Evolutionary conservation across 2,797 vertebrate species (phyloP), one percentile per base, ranked within the genome.

Genomic region (Myotis findleyi): DNA sequence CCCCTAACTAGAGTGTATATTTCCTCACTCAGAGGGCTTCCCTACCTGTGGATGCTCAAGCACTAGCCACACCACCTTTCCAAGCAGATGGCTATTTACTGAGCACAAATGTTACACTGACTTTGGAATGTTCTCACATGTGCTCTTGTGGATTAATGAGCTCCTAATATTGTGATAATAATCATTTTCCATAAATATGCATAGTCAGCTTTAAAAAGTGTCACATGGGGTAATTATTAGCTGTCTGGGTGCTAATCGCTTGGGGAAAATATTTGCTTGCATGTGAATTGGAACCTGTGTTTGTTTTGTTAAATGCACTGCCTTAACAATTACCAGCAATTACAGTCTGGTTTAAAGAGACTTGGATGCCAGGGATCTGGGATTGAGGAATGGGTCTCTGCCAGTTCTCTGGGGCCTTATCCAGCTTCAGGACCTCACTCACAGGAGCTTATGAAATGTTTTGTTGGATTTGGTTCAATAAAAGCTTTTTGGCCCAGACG

Each of bases 31-130:
- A 9, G 85, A 92, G 77, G 51, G 25, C 72, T 13, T 27, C 13
- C 68, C 55, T 83, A 96, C 93, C 95, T 97, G 82, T 47, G 38
- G 84, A 93, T 77, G 47, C 62, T 73, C 73, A n/a, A 49, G 57
- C 41, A 30, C 79, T 91, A 44, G 0, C 81, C 66, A 94, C 13
- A 23, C 59, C 94, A 87, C 90, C 97, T 98, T 98, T 97, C 96
- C 96, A 98, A 98, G 98, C 98, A 98, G 98, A 98, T 98, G 98
- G 97, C 81, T 97, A 96, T 98, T 98, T 98, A 98, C 97, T 97
- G 96, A 68, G 25, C 92, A 93, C 97, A 98, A 98, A 98, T 97
- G 98, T 97, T 97, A 88, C 97, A 89, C 44, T 98, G 97, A 98
- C 97, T 98, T 97, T 93, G 93, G 97, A 96, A 97, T 97, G 91